These are phyloP conservation scores for Pygoscelis antarcticus DNA, from an alignment of 2,113 vertebrate genomes.

Conservation along the genomic window DNA sequence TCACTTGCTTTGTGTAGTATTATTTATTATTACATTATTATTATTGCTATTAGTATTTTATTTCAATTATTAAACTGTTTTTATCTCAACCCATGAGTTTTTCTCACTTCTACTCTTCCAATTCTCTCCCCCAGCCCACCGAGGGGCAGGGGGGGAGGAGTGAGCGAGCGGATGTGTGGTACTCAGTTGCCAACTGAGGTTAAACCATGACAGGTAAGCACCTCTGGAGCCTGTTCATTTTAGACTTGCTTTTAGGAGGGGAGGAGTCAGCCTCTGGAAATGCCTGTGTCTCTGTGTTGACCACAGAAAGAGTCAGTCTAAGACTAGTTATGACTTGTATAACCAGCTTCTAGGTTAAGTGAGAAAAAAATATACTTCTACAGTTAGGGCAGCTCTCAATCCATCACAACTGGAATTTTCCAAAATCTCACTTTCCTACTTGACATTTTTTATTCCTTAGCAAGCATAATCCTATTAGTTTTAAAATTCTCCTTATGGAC, in stretches of 20 bases:
- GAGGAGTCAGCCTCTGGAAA: background rate
- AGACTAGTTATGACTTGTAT: background rate
- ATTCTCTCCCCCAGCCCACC: too few relatives aligned
- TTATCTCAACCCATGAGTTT: too few relatives aligned
- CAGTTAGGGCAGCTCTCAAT: background rate
- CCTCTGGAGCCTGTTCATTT: background rate
- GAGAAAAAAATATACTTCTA: background rate
- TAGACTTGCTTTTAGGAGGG: background rate
- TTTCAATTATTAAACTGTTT: too few relatives aligned
- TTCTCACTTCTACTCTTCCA: too few relatives aligned
- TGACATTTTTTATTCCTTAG: background rate
- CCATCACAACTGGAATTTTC: background rate
- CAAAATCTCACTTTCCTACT: background rate
- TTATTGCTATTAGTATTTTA: too few relatives aligned
- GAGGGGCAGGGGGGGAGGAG: too few relatives aligned
- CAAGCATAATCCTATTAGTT: background rate
- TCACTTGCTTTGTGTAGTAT: too few relatives aligned
- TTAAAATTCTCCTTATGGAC: background rate
- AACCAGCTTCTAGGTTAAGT: background rate
- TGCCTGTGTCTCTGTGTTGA: background rate
- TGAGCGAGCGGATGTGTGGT: too few relatives aligned
- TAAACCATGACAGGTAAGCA: background rate
- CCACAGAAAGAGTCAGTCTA: background rate
- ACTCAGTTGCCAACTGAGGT: too few relatives aligned
- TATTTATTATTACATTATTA: too few relatives aligned